Evolutionary conservation across 2,888 invertebrate genomes (phyloP), one percentile per base, ranked within the genome.

Genomic region (Sialis lutaria): DNA sequence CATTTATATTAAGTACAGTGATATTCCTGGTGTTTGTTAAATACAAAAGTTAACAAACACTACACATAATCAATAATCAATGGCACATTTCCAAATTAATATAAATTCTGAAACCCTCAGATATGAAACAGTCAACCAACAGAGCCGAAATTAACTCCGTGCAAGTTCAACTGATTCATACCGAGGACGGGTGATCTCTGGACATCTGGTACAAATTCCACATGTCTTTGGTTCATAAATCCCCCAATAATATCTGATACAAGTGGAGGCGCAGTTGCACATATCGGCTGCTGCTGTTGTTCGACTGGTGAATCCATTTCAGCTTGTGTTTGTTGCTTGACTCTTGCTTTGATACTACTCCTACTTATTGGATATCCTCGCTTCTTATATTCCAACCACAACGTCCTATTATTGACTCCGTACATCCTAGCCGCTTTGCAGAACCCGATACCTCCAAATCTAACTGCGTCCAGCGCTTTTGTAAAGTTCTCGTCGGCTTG

Each of bases 331-430:
- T 79, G 78, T 50, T 79, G 75, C 53, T 82, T 82, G 47, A 83
- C 80, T 43, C 85, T 69, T 53, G 77, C 80, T 59, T 83, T 84
- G 53, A 85, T 78, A 59, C 84, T 84, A 9, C 84, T 78, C 54
- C 86, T 69, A 58, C 79, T 82, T 57, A 84, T 82, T 1, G 85
- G 85, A 62, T 87, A 87, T 0, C 87, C 87, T 41, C 82, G 77
- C 62, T 84, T 85, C 58, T 84, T 86, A 60, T 86, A 87, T 59
- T 87, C 87, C 37, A 87, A 67, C 87, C 87, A 87, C 3, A 88
- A 67, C 1, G 87, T 87, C 48, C 87, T 72, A 64, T 87, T 87
- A 64, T 87, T 87, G 10, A 88, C 85, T 33, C 87, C 87, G 62
- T 82, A 87, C 67, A 85, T 75, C 45, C 84, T 70, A 1, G 87